Conservation (phyloP, 2,888 invertebrate species). For the Heliconius charithonia region DNA sequence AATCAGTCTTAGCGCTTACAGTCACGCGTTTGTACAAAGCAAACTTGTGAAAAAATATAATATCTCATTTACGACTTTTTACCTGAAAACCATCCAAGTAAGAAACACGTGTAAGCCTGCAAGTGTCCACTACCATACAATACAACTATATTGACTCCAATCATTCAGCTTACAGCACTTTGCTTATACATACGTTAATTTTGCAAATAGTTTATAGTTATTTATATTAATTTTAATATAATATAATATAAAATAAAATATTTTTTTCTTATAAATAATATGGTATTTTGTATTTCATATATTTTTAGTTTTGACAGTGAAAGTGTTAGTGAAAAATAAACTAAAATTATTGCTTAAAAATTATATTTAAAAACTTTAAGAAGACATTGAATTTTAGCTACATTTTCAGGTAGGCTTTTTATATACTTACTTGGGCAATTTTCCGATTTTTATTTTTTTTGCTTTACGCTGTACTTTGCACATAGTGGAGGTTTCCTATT, state of each 20-base stretch:
- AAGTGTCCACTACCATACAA: not conserved
- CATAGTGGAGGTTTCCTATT: too few species aligned
- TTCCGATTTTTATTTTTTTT: not conserved
- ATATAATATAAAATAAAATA: too few species aligned
- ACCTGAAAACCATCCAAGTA: not conserved
- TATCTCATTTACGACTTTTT: not conserved
- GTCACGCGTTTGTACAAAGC: too few species aligned
- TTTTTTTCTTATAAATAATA: not conserved
- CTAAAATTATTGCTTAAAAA: not conserved
- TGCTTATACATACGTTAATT: not conserved
- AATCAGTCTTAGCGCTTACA: too few species aligned
- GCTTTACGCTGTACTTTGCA: too few species aligned
- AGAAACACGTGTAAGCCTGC: not conserved
- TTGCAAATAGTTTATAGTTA: slow-evolving; percentile 1
- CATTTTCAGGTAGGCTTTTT: not conserved
- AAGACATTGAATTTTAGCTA: not conserved
- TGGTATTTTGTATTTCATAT: not conserved
- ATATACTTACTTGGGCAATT: not conserved
- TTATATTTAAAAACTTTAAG: not conserved
- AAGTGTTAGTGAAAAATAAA: not conserved
- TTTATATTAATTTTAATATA: not conserved
- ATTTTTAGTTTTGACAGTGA: not conserved
- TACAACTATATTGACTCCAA: not conserved
- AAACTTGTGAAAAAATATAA: too few species aligned
- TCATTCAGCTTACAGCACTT: slow-evolving; percentile 8